A percentile compares a stretch with the other conserved stretches of the same genome.
These are phyloP conservation scores for Tragelaphus imberbis DNA, from an alignment of 2,113 vertebrate species.

Conservation along the genomic window DNA sequence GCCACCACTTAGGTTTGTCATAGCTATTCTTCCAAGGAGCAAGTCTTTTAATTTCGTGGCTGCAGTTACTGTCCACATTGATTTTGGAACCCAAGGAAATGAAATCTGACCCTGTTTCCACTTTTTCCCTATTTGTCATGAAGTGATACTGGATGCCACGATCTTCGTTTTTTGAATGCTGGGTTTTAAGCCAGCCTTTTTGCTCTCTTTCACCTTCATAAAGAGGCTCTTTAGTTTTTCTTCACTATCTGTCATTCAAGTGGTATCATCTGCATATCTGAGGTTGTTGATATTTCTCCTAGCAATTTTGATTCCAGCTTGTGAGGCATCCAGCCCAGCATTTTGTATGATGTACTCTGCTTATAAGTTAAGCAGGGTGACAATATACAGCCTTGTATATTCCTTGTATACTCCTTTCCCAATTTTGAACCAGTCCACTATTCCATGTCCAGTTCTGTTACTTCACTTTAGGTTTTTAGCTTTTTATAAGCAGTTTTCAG, in stretches of 20 bases:
- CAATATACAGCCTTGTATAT: background rate
- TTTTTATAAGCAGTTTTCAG: background rate
- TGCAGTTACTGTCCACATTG: background rate
- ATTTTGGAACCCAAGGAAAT: background rate
- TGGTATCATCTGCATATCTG: background rate
- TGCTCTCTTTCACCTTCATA: background rate
- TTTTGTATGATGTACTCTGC: background rate
- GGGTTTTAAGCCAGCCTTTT: background rate
- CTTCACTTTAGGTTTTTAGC: constrained; percentile 58
- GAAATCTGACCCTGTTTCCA: background rate
- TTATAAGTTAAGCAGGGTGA: background rate
- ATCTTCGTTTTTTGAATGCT: background rate
- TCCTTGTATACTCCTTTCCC: background rate
- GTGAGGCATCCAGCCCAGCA: background rate
- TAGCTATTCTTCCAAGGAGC: background rate
- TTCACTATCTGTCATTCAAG: background rate
- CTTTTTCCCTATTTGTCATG: background rate
- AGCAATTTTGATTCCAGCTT: background rate
- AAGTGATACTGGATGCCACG: background rate
- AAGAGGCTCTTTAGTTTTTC: background rate
- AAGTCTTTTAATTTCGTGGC: rapidly evolving
- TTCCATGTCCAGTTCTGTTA: background rate
- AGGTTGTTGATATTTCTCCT: background rate
- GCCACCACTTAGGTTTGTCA: background rate
- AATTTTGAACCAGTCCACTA: background rate